Evolutionary conservation across 2,888 invertebrate species (phyloP), one percentile per base, ranked within the genome.

Genomic region (Melolontha melolontha): DNA sequence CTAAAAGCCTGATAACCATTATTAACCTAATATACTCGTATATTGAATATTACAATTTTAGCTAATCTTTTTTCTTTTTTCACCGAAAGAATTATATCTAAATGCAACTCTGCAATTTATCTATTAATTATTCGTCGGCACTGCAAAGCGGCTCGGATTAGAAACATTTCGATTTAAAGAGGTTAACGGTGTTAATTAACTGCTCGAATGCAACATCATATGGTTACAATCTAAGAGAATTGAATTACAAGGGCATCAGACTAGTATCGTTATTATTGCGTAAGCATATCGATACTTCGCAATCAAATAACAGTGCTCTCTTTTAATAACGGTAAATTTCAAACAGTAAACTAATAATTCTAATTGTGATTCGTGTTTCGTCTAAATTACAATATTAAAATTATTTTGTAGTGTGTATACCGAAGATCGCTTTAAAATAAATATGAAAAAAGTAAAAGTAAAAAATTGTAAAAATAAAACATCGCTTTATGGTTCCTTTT

Each of bases 181-280:
- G 59, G 59, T 59, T 59, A 59, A 59, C 59, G 59, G 59, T 59
- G 59, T 59, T 59, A 59, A 55, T 55, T 55, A 40, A 29, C 59
- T 44, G n/a, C 59, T 44, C 59, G 29, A 59, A 59, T 59, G 44
- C 59, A 59, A 2, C 59, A 27, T 44, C 59, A 40, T 44, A 29
- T 59, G 59, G 44, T 44, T 59, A 40, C 59, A 59, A 59, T 59
- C 59, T 44, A 47, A 59, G 44, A 59, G 59, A 44, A 44, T 59
- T 59, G 44, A 59, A 59, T 59, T 59, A 59, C 59, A 59, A 59
- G 59, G 59, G 59, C 59, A 59, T 7, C 29, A 6, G 29, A 29
- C 42, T 27, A 44, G 29, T 29, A 44, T n/a, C 22, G 40, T 29
- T 34, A 14, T 44, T 40, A 44, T 44, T 59, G 29, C 27, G 44